Evolutionary conservation across 2,113 vertebrate species (phyloP), one percentile per base, ranked within the genome.

Genomic region (Casuarius casuarius): DNA sequence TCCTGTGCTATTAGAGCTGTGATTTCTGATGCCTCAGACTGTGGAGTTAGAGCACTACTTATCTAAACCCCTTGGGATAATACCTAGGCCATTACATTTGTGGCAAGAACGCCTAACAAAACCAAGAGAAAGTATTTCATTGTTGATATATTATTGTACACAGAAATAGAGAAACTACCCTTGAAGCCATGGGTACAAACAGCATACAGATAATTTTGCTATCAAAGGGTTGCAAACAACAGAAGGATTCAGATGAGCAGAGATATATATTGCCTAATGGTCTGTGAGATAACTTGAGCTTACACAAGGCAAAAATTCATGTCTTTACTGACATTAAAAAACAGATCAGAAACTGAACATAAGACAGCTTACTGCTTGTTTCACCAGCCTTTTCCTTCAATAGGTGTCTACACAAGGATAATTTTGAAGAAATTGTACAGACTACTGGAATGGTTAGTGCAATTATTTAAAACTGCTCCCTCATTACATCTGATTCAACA

Each of bases 101-200:
- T 90, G 35, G 72, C 49, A 93, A 86, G 79, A 88, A 62, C 42
- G 73, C 67, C 92, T 94, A 90, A 96, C 90, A 95, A 96, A 95
- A 48, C 71, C 71, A 72, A 82, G 88, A 92, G 23, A 82, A 46
- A 94, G 12, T 70, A 65, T 73, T 74, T 66, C 79, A 46, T 49
- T 96, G 49, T 86, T 80, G 63, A 88, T 94, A 92, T 89, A 83
- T 76, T 90, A 4, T 1, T 83, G 72, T 48, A 76, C 44, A 54
- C 76, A 88, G 93, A 93, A 93, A 72, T 5, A 92, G 84, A 84
- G 71, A 76, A 90, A 92, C 59, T 92, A 70, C 20, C 42, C 86
- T 92, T 93, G 72, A 66, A 93, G 79, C 26, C 46, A 62, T 8
- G 70, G 79, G 85, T 90, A 33, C 17, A 70, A 94, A 88, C 59